Conservation (phyloP, 2,113 vertebrate genomes). For the Melanostigma gelatinosum region DNA sequence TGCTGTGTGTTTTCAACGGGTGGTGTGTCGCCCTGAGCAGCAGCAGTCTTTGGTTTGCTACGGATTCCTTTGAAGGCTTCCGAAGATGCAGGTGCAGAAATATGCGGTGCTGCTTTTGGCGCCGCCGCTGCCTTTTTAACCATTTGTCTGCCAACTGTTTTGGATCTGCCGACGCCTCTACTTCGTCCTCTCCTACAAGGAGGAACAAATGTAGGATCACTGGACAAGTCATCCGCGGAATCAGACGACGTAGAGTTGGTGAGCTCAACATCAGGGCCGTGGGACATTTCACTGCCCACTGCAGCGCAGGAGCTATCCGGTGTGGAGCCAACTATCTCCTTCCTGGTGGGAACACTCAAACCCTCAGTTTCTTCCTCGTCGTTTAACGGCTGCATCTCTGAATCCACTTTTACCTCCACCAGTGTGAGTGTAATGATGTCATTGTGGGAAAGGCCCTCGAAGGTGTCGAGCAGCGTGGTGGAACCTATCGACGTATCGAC, state of each 20-base stretch:
- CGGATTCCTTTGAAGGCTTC: background rate
- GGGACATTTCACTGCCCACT: background rate
- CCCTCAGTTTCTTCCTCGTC: background rate
- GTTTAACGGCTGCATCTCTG: constrained; percentile 42
- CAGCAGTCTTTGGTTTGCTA: background rate
- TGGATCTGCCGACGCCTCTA: background rate
- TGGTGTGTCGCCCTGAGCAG: background rate
- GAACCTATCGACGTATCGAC: constrained; percentile 68
- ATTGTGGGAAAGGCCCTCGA: constrained; percentile 75
- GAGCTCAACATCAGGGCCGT: background rate
- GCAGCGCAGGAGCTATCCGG: constrained; percentile 50
- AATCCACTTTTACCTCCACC: constrained; percentile 74
- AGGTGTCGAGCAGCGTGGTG: constrained; percentile 66
- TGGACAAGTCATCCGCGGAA: background rate
- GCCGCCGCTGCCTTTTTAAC: background rate
- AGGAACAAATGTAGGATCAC: constrained; percentile 39
- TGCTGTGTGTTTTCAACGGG: background rate
- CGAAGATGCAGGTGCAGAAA: background rate
- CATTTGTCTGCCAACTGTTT: background rate
- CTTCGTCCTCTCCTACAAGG: background rate
- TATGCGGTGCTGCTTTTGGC: background rate
- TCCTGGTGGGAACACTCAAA: background rate
- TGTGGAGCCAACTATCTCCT: background rate
- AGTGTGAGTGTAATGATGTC: constrained; percentile 84
- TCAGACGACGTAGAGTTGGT: background rate